Conservation (phyloP, 2,113 vertebrate species). For the Tupaia chinensis region DNA sequence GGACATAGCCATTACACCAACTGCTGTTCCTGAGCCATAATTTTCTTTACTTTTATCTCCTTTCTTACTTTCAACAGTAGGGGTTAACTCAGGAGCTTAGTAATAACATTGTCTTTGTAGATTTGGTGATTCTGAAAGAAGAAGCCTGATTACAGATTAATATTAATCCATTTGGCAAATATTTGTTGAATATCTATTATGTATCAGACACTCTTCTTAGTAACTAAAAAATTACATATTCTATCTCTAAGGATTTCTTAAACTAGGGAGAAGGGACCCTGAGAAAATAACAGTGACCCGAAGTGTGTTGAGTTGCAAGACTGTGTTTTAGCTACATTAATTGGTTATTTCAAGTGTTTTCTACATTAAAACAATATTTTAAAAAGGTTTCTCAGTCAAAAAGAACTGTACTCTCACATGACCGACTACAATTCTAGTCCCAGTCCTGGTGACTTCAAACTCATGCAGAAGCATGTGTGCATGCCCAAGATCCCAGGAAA, state of each 20-base stretch:
- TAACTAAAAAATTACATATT: not conserved
- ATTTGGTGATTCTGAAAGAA: not conserved
- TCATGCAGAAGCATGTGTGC: no score
- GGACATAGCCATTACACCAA: no score
- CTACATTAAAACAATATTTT: not conserved
- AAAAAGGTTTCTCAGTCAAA: not conserved
- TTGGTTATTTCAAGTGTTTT: not conserved
- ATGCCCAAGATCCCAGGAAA: no score
- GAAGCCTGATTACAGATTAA: not conserved
- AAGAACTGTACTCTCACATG: not conserved
- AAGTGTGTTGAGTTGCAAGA: not conserved
- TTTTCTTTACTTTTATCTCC: not conserved
- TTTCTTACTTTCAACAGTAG: not conserved
- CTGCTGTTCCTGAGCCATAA: not conserved
- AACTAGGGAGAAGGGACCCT: not conserved
- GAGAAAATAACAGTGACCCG: not conserved
- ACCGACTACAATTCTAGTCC: no score
- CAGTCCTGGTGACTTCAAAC: no score
- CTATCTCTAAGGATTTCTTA: not conserved
- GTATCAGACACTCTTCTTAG: not conserved
- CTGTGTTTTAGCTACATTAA: not conserved
- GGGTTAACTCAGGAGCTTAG: not conserved
- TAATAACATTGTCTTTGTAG: not conserved
- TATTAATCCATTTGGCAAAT: not conserved
- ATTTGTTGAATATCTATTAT: not conserved